Percentiles rank a stretch among this genome's conserved stretches.
Evolutionary conservation across 2,797 vertebrate genomes (phyloP).

Genomic region (Hippopotamyrus pictus): DNA sequence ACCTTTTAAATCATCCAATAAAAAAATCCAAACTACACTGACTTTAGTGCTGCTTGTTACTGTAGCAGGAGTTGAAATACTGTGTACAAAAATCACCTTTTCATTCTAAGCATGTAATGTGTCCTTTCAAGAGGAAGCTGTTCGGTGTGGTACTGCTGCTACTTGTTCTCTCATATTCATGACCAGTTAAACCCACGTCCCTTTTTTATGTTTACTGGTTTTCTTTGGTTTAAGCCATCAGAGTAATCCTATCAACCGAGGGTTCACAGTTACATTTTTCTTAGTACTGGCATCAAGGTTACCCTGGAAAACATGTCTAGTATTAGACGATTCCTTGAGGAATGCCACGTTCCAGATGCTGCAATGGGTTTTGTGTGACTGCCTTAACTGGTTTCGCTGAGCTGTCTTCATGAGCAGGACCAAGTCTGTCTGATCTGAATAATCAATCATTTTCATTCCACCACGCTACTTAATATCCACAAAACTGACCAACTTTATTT

Average conservation of each 20-base stretch:
- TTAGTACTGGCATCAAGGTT: background rate
- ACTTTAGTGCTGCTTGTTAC: background rate
- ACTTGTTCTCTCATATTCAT: background rate
- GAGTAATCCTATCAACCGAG: background rate
- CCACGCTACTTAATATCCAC: background rate
- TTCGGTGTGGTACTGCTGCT: background rate
- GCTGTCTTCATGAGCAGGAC: background rate
- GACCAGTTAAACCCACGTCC: background rate
- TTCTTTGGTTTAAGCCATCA: background rate
- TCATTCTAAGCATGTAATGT: background rate
- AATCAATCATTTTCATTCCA: background rate
- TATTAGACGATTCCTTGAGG: background rate
- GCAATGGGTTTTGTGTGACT: background rate
- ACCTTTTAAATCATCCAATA: constrained; percentile 99
- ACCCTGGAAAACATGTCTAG: background rate
- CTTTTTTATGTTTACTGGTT: background rate
- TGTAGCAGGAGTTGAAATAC: background rate
- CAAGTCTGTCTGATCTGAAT: background rate
- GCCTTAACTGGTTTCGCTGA: background rate
- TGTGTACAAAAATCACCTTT: background rate
- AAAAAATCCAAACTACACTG: constrained; percentile 59
- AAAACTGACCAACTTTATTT: background rate
- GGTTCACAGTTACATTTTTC: background rate
- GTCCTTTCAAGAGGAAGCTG: background rate
- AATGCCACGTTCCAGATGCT: background rate